phyloP scores from a whole-genome alignment of 2,797 vertebrate species.

The Coreius guichenoti region DNA sequence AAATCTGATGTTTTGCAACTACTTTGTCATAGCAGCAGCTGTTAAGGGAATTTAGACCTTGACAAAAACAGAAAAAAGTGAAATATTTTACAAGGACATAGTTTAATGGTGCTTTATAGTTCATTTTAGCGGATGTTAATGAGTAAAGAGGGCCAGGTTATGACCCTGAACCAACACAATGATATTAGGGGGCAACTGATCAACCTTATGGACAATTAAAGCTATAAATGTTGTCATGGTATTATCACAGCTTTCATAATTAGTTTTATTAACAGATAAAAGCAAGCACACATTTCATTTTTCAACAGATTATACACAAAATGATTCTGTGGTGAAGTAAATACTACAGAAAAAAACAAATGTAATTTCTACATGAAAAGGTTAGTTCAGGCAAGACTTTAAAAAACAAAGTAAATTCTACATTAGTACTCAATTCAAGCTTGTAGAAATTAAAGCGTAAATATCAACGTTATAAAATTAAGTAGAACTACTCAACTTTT shows the following conservation, averaged over 20 bases:
- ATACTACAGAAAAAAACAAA: no score
- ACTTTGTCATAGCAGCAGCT: constrained; percentile 39
- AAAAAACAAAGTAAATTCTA: no score
- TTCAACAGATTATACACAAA: neutral
- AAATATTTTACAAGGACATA: constrained; percentile 14
- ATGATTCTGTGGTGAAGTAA: no score
- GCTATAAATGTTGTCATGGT: constrained; percentile 19
- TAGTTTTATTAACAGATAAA: constrained; percentile 39
- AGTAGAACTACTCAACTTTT: no score
- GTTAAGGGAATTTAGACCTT: constrained; percentile 11
- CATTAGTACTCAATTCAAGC: no score
- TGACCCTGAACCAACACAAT: constrained; percentile 9
- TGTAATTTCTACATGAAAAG: no score
- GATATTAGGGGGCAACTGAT: constrained; percentile 4
- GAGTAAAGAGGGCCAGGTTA: neutral
- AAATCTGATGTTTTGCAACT: constrained; percentile 37
- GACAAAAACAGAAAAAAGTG: neutral
- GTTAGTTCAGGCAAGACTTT: no score
- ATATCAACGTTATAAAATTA: no score
- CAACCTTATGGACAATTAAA: constrained; percentile 30
- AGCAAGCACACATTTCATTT: neutral
- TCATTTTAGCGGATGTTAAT: constrained; percentile 28
- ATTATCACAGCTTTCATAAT: constrained; percentile 22
- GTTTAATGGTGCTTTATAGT: neutral
- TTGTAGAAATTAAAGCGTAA: no score